Evolutionary conservation across 2,888 invertebrate species (phyloP).

Genomic region (Eupithecia subfuscata): DNA sequence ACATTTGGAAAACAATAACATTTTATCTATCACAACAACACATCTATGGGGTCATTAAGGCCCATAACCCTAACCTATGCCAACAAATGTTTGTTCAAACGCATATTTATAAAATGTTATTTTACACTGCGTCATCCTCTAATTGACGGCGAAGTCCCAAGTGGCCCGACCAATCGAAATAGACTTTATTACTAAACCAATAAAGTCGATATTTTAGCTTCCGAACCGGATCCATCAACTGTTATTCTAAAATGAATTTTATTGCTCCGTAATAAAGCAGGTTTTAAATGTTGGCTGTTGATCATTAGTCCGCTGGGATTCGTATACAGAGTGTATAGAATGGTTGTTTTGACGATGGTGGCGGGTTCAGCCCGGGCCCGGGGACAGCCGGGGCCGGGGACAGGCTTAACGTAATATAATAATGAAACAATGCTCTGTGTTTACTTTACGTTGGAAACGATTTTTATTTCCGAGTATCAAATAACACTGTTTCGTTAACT

Average conservation of each 20-base stretch:
- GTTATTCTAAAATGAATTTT: slow-evolving; percentile 46
- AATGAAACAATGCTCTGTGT: slow-evolving; percentile 24
- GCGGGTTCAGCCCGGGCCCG: slow-evolving; percentile 31
- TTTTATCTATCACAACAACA: background rate
- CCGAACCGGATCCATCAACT: slow-evolving; percentile 33
- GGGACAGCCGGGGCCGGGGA: too few species aligned
- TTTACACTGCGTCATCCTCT: slow-evolving; percentile 58
- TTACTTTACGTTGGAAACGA: slow-evolving; percentile 12
- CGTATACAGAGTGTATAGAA: slow-evolving; percentile 57
- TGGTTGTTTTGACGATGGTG: slow-evolving; percentile 43
- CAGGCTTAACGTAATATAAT: slow-evolving; percentile 10
- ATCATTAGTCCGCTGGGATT: slow-evolving; percentile 60
- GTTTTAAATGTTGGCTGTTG: slow-evolving; percentile 51
- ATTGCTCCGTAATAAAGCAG: slow-evolving; percentile 43
- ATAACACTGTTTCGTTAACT: background rate
- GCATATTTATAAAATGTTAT: slow-evolving; percentile 50
- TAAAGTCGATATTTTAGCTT: slow-evolving; percentile 41
- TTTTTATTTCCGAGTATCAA: background rate
- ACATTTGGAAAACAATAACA: slow-evolving; percentile 6
- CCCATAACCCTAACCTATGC: slow-evolving; percentile 38
- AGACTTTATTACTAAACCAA: slow-evolving; percentile 38
- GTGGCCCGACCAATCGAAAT: slow-evolving; percentile 42
- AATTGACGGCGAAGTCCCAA: slow-evolving; percentile 63
- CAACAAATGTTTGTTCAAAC: slow-evolving; percentile 47
- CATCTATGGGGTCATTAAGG: slow-evolving; percentile 12